Conservation (phyloP, 2,113 vertebrate species). For the Seriola rivoliana region DNA sequence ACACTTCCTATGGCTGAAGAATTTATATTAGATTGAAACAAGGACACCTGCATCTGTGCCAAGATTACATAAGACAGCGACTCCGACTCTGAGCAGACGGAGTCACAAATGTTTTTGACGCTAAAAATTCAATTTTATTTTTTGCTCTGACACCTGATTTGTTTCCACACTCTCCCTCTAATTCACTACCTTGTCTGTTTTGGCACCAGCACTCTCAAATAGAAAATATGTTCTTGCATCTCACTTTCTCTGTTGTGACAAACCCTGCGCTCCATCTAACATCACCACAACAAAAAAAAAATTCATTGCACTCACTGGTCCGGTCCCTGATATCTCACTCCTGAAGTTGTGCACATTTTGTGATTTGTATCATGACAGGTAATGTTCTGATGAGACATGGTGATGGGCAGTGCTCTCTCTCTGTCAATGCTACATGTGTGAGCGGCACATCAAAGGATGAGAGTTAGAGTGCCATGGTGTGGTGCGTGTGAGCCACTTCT, state of each 20-base stretch:
- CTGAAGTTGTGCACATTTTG: neutral
- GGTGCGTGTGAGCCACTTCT: neutral
- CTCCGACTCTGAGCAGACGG: neutral
- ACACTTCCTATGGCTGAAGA: slow-evolving; percentile 34
- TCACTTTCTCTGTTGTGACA: neutral
- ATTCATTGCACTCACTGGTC: neutral
- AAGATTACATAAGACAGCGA: slow-evolving; percentile 33
- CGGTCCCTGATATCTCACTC: neutral
- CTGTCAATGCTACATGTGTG: neutral
- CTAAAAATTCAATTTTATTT: neutral
- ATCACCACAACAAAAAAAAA: neutral
- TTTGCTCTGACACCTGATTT: slow-evolving; percentile 18
- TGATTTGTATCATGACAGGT: neutral
- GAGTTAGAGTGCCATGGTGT: neutral
- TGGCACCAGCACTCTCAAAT: neutral
- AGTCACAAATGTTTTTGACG: slow-evolving; percentile 13
- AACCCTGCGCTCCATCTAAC: neutral
- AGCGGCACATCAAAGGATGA: slow-evolving; percentile 22
- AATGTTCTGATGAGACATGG: slow-evolving; percentile 7
- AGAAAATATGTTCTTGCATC: neutral
- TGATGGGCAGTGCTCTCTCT: neutral
- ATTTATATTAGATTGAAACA: slow-evolving; percentile 43
- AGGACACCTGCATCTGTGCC: slow-evolving; percentile 34
- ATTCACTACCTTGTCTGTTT: slow-evolving; percentile 6
- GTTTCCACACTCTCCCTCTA: slow-evolving; percentile 17